A percentile compares a stretch with the other conserved stretches of the same genome.
Conservation (phyloP, 2,797 vertebrate genomes). For the Scarus forsteni region DNA sequence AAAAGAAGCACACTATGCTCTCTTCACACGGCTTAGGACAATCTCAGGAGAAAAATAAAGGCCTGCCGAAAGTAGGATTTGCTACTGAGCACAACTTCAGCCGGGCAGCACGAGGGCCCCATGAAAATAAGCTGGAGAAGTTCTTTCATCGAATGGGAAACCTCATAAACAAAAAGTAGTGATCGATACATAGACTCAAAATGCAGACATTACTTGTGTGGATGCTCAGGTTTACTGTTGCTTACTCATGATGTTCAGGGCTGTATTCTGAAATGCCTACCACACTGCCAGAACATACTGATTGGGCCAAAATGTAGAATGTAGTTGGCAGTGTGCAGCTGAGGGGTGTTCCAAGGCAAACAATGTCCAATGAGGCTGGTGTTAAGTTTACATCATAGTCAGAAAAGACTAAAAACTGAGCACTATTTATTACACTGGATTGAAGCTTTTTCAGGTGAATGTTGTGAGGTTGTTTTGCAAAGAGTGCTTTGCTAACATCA, state of each 20-base stretch:
- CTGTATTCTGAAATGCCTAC: no score
- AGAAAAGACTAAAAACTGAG: no score
- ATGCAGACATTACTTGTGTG: slow-evolving; percentile 1
- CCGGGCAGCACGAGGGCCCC: slow-evolving; percentile 79
- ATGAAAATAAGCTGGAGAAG: slow-evolving; percentile 93
- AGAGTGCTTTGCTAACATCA: no score
- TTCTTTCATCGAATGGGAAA: slow-evolving; percentile 93
- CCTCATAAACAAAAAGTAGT: slow-evolving; percentile 90
- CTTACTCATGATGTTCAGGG: slow-evolving; percentile 1
- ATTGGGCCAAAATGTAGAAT: no score
- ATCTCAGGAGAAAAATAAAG: slow-evolving; percentile 81
- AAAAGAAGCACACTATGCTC: slow-evolving; percentile 71
- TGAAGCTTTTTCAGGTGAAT: no score
- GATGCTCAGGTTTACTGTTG: not conserved
- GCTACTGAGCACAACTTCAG: slow-evolving; percentile 63
- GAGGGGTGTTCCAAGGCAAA: no score
- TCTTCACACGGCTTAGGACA: slow-evolving; percentile 24
- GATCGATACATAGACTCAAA: not conserved
- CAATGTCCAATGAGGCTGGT: no score
- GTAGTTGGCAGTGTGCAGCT: no score
- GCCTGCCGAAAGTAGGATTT: slow-evolving; percentile 74
- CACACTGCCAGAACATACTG: no score
- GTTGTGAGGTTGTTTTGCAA: no score
- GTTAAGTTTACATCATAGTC: no score
- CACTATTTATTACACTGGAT: no score